A percentile compares a stretch with the other conserved stretches of the same genome.
phyloP scores from a whole-genome alignment of 2,888 invertebrate genomes.

The Ormyrus labotus region DNA sequence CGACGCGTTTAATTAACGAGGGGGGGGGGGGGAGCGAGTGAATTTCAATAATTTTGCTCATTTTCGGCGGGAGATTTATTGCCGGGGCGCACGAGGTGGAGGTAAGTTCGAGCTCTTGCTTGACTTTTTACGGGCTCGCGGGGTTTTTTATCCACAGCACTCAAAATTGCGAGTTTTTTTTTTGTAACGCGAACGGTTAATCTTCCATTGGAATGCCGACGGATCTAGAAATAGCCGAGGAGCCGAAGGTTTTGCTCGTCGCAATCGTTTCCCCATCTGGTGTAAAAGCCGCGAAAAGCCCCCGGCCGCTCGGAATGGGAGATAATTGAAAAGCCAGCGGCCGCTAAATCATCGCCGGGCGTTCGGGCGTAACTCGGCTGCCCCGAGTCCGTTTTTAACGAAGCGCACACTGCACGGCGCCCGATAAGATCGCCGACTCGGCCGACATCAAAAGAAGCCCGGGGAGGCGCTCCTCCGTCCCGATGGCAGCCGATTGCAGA shows the following conservation, averaged over 20 bases:
- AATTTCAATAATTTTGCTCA: slow-evolving; percentile 55
- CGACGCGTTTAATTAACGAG: slow-evolving; percentile 55
- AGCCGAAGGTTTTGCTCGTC: no score
- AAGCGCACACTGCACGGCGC: slow-evolving; percentile 5
- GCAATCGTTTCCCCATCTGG: not conserved
- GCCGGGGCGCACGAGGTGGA: no score
- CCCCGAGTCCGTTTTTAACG: slow-evolving; percentile 24
- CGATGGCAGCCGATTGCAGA: no score
- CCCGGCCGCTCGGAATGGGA: not conserved
- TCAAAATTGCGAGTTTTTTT: not conserved
- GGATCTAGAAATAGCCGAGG: not conserved
- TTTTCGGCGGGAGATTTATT: slow-evolving; percentile 21
- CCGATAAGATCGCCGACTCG: slow-evolving; percentile 44
- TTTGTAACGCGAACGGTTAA: not conserved
- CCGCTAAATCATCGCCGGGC: slow-evolving; percentile 44
- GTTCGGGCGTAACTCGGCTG: slow-evolving; percentile 45
- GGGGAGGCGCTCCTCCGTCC: no score
- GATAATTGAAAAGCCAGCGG: slow-evolving; percentile 32
- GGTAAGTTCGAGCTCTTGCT: not conserved
- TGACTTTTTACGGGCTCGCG: slow-evolving; percentile 12
- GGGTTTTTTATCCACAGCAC: not conserved
- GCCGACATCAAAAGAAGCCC: slow-evolving; percentile 3
- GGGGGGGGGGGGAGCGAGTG: slow-evolving; percentile 17
- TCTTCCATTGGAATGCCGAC: not conserved
- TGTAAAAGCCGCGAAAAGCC: slow-evolving; percentile 3